A percentile compares a stretch with the other conserved stretches of the same genome.
Evolutionary conservation across 2,888 invertebrate genomes (phyloP).

Genomic region (Rhamnusium bicolor): DNA sequence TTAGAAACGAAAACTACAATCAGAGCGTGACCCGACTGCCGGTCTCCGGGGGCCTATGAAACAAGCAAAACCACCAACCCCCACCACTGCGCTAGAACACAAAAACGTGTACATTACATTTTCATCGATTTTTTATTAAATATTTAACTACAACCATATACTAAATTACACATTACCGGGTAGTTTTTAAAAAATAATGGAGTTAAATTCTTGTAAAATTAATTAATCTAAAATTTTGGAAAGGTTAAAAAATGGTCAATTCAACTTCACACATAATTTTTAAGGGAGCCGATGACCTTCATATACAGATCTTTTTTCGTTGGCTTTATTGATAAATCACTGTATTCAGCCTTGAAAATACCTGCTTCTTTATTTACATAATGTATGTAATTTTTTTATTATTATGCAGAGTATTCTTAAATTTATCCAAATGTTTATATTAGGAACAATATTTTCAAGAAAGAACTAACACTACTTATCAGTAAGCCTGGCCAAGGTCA

Average conservation of each 20-base stretch:
- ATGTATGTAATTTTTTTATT: no score
- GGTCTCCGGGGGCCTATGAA: constrained; percentile 50
- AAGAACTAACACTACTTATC: no score
- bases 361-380: no score
- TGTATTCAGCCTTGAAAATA: no score
- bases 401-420: no score
- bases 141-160: background rate
- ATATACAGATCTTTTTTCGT: no score
- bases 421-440: no score
- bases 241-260: background rate
- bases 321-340: no score
- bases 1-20: constrained; percentile 64
- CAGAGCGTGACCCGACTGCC: constrained; percentile 63
- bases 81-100: constrained; percentile 11
- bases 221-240: background rate
- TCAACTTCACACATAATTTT: background rate
- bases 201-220: background rate
- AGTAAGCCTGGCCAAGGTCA: no score
- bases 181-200: background rate
- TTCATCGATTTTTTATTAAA: background rate
- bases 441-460: no score
- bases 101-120: constrained; percentile 5
- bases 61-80: constrained; percentile 16
- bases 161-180: background rate
- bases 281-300: background rate